Evolutionary conservation across 2,888 invertebrate genomes (phyloP).

Genomic region (Pimpla rufipes): DNA sequence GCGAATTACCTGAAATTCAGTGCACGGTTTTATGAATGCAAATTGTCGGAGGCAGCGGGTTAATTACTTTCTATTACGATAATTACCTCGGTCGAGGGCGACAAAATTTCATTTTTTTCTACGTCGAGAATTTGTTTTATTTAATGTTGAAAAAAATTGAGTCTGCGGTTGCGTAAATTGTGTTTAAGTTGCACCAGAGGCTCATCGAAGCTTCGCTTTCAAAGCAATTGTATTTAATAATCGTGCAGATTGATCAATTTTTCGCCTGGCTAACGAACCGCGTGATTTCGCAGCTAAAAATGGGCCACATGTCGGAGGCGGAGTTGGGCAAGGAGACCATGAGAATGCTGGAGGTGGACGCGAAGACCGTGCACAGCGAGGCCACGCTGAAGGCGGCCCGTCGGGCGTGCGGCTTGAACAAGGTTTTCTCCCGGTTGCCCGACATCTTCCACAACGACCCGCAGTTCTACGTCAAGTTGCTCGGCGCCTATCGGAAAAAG

Average conservation of each 20-base stretch:
- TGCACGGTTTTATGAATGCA: too few relatives aligned
- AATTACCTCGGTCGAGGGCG: too few relatives aligned
- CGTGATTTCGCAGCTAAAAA: slow-evolving; percentile 73
- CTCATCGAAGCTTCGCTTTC: not conserved
- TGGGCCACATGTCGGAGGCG: slow-evolving; percentile 73
- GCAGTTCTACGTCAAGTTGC: slow-evolving; percentile 76
- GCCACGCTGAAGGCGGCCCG: slow-evolving; percentile 73
- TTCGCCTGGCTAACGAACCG: not conserved
- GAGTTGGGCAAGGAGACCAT: slow-evolving; percentile 77
- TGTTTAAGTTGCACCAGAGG: too few relatives aligned
- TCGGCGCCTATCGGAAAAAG: slow-evolving; percentile 74
- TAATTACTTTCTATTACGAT: too few relatives aligned
- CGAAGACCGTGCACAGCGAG: slow-evolving; percentile 69
- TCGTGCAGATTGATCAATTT: not conserved
- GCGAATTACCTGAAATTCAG: not conserved
- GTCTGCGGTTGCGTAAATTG: too few relatives aligned
- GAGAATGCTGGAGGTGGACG: slow-evolving; percentile 72
- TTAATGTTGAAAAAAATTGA: too few relatives aligned
- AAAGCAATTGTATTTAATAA: not conserved
- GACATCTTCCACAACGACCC: slow-evolving; percentile 76
- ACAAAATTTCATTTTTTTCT: too few relatives aligned
- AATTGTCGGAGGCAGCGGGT: too few relatives aligned
- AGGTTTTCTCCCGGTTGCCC: slow-evolving; percentile 77
- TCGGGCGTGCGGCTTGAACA: slow-evolving; percentile 76
- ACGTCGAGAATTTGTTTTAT: too few relatives aligned